Base-by-base conservation (phyloP, 2,888 invertebrate species). In the Portevinia maculata region DNA sequence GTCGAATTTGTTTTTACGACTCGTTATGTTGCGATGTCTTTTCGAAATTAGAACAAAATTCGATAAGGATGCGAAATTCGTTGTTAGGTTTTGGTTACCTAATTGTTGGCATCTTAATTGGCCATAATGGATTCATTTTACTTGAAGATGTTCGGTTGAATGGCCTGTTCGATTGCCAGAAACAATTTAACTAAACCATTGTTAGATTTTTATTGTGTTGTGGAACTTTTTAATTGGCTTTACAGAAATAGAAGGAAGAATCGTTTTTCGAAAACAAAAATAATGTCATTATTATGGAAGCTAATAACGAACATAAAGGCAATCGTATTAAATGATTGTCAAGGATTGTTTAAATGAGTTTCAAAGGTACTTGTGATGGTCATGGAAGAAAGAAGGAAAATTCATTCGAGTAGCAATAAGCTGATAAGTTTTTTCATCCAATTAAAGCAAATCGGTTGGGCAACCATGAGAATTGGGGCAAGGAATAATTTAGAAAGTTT, bases 281-380 rank as follows among this genome's bases (percentile, higher is more conserved):
- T 44, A n/a, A 46, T 53, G n/a, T n/a, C n/a, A n/a, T 70, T 48
- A 41, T 41, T 59, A 50, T 57, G 19, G 21, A 30, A 52, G 50
- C 59, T 50, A 70, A 24, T 24, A 5, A 70, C 48, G 32, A 70
- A 30, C 32, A 50, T 21, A 50, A 60, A 30, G 50, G 70, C 53
- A 60, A 70, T 70, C 52, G 41, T 30, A 52, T 59, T 70, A 41
- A 41, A 70, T 70, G 37, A 30, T 9, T 39, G 50, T 46, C 70
- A 30, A 60, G 70, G 50, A 37, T 30, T 50, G 50, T 39, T 70
- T 70, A 39, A 70, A 70, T 70, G 70, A 59, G 70, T 50, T 70
- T 53, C 59, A 13, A 50, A 41, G 52, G 59, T 46, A 70, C 44
- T 70, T 70, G 30, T 13, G 52, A 59, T 70, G 17, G 50, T 59